phyloP scores from a whole-genome alignment of 1,140 invertebrate species.

The Musca domestica region DNA sequence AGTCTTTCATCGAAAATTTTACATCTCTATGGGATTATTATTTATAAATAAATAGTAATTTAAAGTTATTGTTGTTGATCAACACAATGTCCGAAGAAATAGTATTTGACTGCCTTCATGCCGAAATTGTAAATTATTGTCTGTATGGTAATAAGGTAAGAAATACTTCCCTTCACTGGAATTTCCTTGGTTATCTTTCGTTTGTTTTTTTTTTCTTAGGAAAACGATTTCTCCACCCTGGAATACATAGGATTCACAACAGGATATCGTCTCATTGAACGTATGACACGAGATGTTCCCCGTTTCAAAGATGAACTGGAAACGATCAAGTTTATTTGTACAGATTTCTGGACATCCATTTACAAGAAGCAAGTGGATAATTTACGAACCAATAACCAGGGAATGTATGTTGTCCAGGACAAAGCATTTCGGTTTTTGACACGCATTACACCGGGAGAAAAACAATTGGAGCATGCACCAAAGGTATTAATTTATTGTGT shows the following conservation, averaged over 20 bases:
- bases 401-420: slow-evolving; percentile 97
- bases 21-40: too few species aligned
- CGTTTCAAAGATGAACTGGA: slow-evolving; percentile 97
- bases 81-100: slow-evolving; percentile 78
- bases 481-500: slow-evolving; percentile 61
- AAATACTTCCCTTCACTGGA: too few species aligned
- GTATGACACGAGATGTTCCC: slow-evolving; percentile 86
- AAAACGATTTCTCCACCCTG: slow-evolving; percentile 80
- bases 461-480: slow-evolving; percentile 88
- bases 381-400: slow-evolving; percentile 97
- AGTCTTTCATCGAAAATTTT: too few species aligned
- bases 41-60: too few species aligned
- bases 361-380: slow-evolving; percentile 99
- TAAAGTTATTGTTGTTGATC: too few species aligned
- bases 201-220: slow-evolving; percentile 55
- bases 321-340: slow-evolving; percentile 98
- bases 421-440: slow-evolving; percentile 89
- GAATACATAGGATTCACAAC: slow-evolving; percentile 91
- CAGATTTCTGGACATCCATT: slow-evolving; percentile 95
- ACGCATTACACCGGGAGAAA: slow-evolving; percentile 82
- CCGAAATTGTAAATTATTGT: slow-evolving; percentile 82
- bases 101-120: slow-evolving; percentile 86
- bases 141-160: slow-evolving; percentile 58
- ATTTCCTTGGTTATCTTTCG: too few species aligned
- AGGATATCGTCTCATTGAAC: slow-evolving; percentile 90